Conservation (phyloP, 2,113 vertebrate genomes). For the Paraplagusia blochii region DNA sequence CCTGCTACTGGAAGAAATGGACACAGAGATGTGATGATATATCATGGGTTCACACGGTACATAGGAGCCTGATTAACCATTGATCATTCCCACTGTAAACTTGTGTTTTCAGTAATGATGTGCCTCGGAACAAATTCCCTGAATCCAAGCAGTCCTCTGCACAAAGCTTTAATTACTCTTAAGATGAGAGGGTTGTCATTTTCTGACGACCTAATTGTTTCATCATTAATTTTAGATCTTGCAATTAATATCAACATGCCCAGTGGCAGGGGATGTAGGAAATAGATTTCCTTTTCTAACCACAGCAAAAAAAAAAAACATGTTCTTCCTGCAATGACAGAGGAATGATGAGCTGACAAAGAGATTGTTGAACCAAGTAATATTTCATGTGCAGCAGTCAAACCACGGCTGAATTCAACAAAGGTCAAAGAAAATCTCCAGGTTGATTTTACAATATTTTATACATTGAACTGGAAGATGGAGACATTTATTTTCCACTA, state of each 20-base stretch:
- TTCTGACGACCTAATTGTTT: slow-evolving; percentile 51
- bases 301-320: neutral
- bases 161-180: slow-evolving; percentile 46
- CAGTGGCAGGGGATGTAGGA: slow-evolving; percentile 5
- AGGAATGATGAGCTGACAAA: neutral
- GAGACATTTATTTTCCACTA: slow-evolving; percentile 31
- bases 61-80: no score
- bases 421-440: slow-evolving; percentile 17
- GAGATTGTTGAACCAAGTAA: slow-evolving; percentile 17
- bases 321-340: neutral
- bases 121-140: neutral
- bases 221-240: slow-evolving; percentile 50
- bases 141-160: slow-evolving; percentile 9
- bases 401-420: neutral
- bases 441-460: neutral
- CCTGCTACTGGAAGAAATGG: no score
- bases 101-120: no score
- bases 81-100: no score
- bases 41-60: no score
- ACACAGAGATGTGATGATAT: no score
- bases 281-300: neutral
- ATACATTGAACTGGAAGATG: neutral
- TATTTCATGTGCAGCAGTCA: slow-evolving; percentile 15
- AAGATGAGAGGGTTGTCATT: slow-evolving; percentile 38
- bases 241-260: slow-evolving; percentile 51